A percentile compares a stretch with the other conserved stretches of the same genome.
phyloP scores from a whole-genome alignment of 2,113 vertebrate genomes.

The Tricholaema leucomelas region DNA sequence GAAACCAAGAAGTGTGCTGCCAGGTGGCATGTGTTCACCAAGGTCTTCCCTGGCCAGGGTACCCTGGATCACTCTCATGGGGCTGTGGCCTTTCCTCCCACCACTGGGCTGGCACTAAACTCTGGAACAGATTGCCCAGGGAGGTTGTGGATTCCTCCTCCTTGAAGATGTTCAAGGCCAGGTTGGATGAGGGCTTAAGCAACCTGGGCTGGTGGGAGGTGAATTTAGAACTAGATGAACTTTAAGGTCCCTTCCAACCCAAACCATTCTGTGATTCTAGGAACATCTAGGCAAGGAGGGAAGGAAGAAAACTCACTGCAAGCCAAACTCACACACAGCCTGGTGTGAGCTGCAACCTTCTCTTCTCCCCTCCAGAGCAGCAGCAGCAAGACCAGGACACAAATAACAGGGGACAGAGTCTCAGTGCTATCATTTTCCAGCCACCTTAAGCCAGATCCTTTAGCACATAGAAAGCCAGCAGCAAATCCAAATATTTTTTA shows the following conservation, averaged over 20 bases:
- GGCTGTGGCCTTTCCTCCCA: neutral
- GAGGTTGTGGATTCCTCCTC: no score
- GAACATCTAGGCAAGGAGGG: neutral
- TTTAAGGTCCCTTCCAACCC: no score
- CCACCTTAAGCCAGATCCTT: neutral
- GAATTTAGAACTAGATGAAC: no score
- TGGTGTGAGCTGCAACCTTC: neutral
- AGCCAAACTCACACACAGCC: neutral
- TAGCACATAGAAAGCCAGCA: neutral
- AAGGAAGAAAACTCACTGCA: neutral
- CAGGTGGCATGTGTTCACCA: neutral
- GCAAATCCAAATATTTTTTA: neutral
- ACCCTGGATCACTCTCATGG: fast-evolving
- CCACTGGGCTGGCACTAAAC: neutral
- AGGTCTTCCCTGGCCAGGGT: neutral
- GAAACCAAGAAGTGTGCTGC: neutral
- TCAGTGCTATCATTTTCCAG: neutral
- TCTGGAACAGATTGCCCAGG: neutral
- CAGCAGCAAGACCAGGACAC: neutral
- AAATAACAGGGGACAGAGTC: neutral
- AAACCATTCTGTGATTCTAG: neutral
- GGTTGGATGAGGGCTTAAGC: no score
- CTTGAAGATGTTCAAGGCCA: no score
- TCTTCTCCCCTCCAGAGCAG: neutral
- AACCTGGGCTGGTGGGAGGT: no score